phyloP scores from a whole-genome alignment of 2,797 vertebrate genomes.

The Limnodromus scolopaceus region DNA sequence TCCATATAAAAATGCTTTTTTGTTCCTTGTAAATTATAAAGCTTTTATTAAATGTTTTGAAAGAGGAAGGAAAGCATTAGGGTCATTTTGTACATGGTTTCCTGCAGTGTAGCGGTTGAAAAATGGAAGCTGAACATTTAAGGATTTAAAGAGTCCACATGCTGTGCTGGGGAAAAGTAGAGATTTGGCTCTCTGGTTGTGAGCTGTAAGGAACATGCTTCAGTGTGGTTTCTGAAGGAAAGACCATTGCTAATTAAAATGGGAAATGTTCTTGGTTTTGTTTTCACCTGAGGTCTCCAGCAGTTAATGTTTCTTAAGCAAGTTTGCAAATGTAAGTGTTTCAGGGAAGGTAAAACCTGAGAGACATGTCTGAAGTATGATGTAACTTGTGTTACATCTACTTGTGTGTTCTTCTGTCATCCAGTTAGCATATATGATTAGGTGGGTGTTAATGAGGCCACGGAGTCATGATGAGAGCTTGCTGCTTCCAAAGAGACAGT shows the following conservation, averaged over 20 bases:
- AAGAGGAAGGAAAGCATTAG: neutral
- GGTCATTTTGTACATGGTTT: neutral
- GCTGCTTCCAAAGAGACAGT: neutral
- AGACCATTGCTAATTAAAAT: neutral
- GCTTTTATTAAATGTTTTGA: neutral
- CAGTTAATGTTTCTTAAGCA: neutral
- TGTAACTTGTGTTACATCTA: neutral
- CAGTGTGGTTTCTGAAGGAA: neutral
- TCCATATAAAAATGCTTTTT: neutral
- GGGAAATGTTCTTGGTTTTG: neutral
- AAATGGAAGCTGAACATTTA: conserved; percentile 2
- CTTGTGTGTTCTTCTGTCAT: neutral
- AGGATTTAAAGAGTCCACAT: neutral
- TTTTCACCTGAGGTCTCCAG: neutral
- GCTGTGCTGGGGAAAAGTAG: neutral
- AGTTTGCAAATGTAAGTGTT: neutral
- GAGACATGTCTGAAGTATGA: neutral
- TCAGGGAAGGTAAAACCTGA: neutral
- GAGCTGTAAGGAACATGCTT: neutral
- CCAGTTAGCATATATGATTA: neutral
- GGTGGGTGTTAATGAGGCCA: neutral
- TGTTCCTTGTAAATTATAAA: neutral
- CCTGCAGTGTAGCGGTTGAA: neutral
- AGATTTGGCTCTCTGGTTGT: neutral
- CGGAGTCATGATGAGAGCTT: neutral